phyloP scores from a whole-genome alignment of 2,113 vertebrate species.

The Campylorhamphus procurvoides region DNA sequence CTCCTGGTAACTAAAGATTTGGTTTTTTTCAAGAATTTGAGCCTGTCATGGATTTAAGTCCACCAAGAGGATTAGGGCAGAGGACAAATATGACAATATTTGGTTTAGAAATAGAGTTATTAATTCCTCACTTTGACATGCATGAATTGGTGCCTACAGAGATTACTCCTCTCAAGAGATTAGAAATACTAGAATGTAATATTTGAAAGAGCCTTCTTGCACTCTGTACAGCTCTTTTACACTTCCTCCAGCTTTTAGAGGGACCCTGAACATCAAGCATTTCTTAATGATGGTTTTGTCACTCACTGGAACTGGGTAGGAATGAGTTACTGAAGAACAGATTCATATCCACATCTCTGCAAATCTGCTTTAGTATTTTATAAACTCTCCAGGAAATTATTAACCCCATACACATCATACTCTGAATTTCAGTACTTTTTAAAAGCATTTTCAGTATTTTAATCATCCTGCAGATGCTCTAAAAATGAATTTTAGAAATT shows the following conservation, averaged over 20 bases:
- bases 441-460: not conserved
- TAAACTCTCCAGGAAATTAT: not conserved
- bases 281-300: not conserved
- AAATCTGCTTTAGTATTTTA: not conserved
- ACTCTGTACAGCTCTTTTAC: not conserved
- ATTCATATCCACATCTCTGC: not conserved
- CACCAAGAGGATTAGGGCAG: conserved; percentile 29
- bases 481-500: not conserved
- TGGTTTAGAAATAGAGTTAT: conserved; percentile 55
- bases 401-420: not conserved
- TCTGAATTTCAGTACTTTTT: not conserved
- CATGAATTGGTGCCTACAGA: conserved; percentile 29
- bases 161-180: conserved; percentile 21
- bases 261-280: not conserved
- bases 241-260: not conserved
- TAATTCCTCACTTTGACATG: conserved; percentile 41
- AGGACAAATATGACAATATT: conserved; percentile 52
- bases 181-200: conserved; percentile 31
- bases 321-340: not conserved
- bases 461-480: not conserved
- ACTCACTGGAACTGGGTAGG: not conserved
- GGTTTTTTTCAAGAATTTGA: conserved; percentile 11
- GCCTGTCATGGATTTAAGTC: conserved; percentile 24
- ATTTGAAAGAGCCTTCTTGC: not conserved
- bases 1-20: not conserved